These are phyloP conservation scores for Rhimphoctona megacephalus DNA, from an alignment of 2,888 invertebrate genomes.

Conservation along the genomic window DNA sequence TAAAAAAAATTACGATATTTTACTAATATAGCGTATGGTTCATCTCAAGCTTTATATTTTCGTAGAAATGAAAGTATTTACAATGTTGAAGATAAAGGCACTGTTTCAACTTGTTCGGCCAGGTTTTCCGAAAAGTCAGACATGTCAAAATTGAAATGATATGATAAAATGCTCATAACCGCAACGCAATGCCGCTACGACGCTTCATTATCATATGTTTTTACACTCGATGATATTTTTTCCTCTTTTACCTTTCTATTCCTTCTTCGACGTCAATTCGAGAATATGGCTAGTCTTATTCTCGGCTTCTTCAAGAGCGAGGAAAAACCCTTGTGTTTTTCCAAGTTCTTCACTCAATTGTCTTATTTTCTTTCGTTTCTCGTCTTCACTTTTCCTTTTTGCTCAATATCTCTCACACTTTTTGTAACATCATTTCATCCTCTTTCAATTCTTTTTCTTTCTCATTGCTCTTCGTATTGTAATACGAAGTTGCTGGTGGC, in stretches of 20 bases:
- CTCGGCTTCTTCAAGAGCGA: constrained; percentile 11
- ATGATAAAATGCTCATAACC: constrained; percentile 50
- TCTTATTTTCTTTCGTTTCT: constrained; percentile 24
- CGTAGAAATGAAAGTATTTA: background rate
- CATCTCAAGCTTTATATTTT: no score
- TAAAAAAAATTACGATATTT: no score
- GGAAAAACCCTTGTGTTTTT: constrained; percentile 30
- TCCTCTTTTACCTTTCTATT: constrained; percentile 21
- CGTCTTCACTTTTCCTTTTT: background rate
- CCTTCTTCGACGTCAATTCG: background rate
- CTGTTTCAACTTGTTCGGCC: background rate
- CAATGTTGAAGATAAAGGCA: background rate
- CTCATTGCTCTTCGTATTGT: constrained; percentile 42
- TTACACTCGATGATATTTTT: constrained; percentile 75
- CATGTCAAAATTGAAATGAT: background rate
- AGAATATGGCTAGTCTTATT: constrained; percentile 66
- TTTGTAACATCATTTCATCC: background rate
- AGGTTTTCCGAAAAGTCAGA: background rate
- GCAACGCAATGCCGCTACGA: constrained; percentile 65
- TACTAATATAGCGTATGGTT: background rate
- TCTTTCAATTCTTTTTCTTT: constrained; percentile 55
- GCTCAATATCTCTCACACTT: background rate
- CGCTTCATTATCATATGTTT: constrained; percentile 82
- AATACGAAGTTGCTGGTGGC: background rate
- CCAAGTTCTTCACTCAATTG: constrained; percentile 32